Conservation (phyloP, 1,140 invertebrate genomes). For the Trichoplusia ni region DNA sequence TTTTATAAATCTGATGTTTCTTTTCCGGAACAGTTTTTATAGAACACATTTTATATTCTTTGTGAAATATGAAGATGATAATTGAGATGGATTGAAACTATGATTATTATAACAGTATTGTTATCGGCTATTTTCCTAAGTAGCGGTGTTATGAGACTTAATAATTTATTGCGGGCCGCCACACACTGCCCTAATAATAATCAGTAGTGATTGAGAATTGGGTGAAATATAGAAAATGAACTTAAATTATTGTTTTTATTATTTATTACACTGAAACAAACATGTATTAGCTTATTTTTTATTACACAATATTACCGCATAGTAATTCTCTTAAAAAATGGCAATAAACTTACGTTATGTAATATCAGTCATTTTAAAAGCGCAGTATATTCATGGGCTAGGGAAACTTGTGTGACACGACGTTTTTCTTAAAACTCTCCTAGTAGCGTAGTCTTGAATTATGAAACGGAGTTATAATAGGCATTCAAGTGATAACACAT, state of each 20-base stretch:
- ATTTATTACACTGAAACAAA: slow-evolving; percentile 10
- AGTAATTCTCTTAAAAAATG: not conserved
- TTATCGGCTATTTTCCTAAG: slow-evolving; percentile 63
- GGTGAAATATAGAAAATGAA: slow-evolving; percentile 57
- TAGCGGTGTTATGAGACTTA: slow-evolving; percentile 68
- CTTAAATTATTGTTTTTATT: slow-evolving; percentile 40
- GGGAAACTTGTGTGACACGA: no score
- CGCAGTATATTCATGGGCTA: no score
- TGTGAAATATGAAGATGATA: slow-evolving; percentile 39
- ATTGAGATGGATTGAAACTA: slow-evolving; percentile 32
- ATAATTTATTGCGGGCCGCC: slow-evolving; percentile 60
- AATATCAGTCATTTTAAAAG: not conserved
- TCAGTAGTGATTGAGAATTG: slow-evolving; percentile 61
- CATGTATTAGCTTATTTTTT: not conserved
- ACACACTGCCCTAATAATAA: slow-evolving; percentile 61
- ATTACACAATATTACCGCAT: not conserved
- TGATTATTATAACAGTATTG: slow-evolving; percentile 49
- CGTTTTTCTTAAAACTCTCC: no score
- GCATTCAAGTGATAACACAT: no score
- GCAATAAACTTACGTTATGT: not conserved
- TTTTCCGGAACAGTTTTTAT: slow-evolving; percentile 24
- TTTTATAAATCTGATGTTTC: slow-evolving; percentile 32
- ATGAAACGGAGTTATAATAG: no score
- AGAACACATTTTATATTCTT: slow-evolving; percentile 27
- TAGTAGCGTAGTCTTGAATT: no score